phyloP scores from a whole-genome alignment of 2,113 vertebrate species.

The Coreoperca whiteheadi region DNA sequence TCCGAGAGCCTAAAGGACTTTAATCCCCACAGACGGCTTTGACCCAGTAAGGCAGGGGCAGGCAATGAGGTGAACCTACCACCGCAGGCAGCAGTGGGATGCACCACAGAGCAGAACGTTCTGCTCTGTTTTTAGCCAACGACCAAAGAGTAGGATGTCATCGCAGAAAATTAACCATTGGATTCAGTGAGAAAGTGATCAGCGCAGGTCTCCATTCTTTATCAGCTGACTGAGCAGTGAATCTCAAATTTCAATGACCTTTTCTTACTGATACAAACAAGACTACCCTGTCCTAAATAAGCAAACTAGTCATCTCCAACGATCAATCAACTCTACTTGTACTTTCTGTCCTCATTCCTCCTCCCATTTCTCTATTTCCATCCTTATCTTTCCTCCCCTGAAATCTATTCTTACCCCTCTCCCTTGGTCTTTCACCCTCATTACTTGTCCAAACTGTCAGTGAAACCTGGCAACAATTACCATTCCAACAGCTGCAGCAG shows the following conservation, averaged over 20 bases:
- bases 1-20: slow-evolving; percentile 61
- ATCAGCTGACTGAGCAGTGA: slow-evolving; percentile 12
- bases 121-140: slow-evolving; percentile 71
- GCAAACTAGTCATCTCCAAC: slow-evolving; percentile 1
- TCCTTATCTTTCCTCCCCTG: slow-evolving; percentile 15
- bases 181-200: slow-evolving; percentile 34
- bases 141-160: slow-evolving; percentile 42
- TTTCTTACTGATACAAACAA: slow-evolving; percentile 26
- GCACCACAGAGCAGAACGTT: slow-evolving; percentile 77
- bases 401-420: slow-evolving; percentile 38
- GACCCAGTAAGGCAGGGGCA: slow-evolving; percentile 75
- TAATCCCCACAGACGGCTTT: slow-evolving; percentile 68
- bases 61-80: slow-evolving; percentile 77
- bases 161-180: slow-evolving; percentile 53
- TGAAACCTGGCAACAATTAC: slow-evolving; percentile 79
- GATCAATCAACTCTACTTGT: slow-evolving; percentile 14
- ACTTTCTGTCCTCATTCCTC: slow-evolving; percentile 10
- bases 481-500: slow-evolving; percentile 72
- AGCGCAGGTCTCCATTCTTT: slow-evolving; percentile 14
- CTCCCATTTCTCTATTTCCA: slow-evolving; percentile 20
- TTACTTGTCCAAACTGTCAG: slow-evolving; percentile 59
- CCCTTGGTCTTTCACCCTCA: slow-evolving; percentile 35
- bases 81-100: slow-evolving; percentile 63
- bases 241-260: neutral
- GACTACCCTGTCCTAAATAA: neutral